Conservation (phyloP, 2,797 vertebrate species). For the Esox masquinongy region DNA sequence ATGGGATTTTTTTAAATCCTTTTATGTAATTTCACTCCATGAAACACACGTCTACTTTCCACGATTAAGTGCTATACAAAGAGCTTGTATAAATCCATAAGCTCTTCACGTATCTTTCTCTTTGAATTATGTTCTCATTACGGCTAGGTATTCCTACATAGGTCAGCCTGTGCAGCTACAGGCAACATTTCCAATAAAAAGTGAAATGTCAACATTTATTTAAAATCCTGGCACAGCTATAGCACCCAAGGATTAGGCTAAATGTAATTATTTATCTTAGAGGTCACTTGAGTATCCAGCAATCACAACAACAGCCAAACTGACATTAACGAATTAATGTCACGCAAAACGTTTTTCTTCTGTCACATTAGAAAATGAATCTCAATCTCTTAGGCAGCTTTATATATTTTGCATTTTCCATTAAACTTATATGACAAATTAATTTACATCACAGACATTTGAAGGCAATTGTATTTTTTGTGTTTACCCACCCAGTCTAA, state of each 20-base stretch:
- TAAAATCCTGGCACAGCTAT: slow-evolving; percentile 67
- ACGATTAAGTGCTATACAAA: neutral
- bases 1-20: neutral
- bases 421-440: neutral
- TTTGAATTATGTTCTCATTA: slow-evolving; percentile 82
- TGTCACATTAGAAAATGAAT: neutral
- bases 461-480: neutral
- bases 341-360: slow-evolving; percentile 28
- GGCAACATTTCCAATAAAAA: slow-evolving; percentile 69
- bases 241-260: slow-evolving; percentile 50
- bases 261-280: slow-evolving; percentile 54
- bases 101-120: slow-evolving; percentile 60
- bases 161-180: slow-evolving; percentile 63
- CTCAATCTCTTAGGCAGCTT: neutral
- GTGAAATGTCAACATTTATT: slow-evolving; percentile 75
- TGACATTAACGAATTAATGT: slow-evolving; percentile 45
- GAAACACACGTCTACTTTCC: neutral
- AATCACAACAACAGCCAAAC: slow-evolving; percentile 32
- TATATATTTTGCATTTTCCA: neutral
- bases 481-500: neutral
- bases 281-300: slow-evolving; percentile 37
- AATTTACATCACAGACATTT: neutral
- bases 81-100: slow-evolving; percentile 32
- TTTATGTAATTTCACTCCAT: neutral
- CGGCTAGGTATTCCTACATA: slow-evolving; percentile 65